Percentiles rank a stretch among this genome's conserved stretches.
These are phyloP conservation scores for Ascaphus truei DNA, from an alignment of 2,113 vertebrate species.

Conservation along the genomic window DNA sequence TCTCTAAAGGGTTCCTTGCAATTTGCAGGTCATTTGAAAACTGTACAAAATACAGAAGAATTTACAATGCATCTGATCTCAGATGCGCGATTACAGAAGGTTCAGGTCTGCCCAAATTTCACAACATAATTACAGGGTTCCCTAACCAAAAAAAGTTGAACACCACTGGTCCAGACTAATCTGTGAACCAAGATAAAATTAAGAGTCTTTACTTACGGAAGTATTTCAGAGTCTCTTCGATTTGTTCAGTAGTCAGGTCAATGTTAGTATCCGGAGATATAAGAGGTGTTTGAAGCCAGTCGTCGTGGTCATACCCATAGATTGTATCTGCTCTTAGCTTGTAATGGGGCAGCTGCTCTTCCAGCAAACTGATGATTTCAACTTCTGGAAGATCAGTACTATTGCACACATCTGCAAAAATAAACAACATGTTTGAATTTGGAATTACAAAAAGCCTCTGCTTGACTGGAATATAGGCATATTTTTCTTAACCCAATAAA, in stretches of 20 bases:
- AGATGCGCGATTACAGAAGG: too few species aligned
- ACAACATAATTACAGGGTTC: too few species aligned
- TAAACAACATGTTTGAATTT: not conserved
- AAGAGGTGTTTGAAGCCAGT: slow-evolving; percentile 96
- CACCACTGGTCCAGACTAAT: too few species aligned
- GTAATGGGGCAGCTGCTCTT: slow-evolving; percentile 95
- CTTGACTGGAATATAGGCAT: too few species aligned
- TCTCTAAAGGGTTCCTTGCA: too few species aligned
- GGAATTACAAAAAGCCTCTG: not conserved
- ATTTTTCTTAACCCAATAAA: too few species aligned
- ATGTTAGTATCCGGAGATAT: slow-evolving; percentile 79
- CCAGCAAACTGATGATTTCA: slow-evolving; percentile 96
- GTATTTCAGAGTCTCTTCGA: slow-evolving; percentile 96
- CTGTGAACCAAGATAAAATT: too few species aligned
- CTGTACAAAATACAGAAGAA: too few species aligned
- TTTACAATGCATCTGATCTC: too few species aligned
- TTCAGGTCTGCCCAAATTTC: too few species aligned
- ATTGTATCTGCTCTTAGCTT: slow-evolving; percentile 94
- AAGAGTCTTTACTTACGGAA: slow-evolving; percentile 87
- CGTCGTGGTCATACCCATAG: slow-evolving; percentile 96
- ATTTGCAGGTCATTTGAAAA: too few species aligned
- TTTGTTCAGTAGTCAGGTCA: slow-evolving; percentile 91
- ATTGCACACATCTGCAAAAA: slow-evolving; percentile 90
- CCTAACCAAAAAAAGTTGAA: too few species aligned
- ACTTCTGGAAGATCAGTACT: slow-evolving; percentile 96